Evolutionary conservation across 2,797 vertebrate genomes (phyloP).

Genomic region (Geotrypetes seraphini): DNA sequence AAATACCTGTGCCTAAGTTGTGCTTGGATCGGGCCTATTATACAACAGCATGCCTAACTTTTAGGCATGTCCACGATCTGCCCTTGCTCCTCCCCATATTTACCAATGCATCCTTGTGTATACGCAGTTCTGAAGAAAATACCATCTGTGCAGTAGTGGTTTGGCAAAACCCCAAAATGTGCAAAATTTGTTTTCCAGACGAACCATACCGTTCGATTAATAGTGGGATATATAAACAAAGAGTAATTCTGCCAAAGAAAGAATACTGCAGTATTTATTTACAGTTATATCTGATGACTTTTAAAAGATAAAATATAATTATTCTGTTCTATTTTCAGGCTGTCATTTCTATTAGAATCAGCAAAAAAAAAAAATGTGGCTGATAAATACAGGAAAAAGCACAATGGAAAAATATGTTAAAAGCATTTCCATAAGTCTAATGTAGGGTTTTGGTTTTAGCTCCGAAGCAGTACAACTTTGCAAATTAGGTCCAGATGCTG

Average conservation of each 20-base stretch:
- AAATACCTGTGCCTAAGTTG: no score
- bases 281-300: constrained; percentile 31
- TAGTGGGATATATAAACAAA: constrained; percentile 21
- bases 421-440: constrained; percentile 66
- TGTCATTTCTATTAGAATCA: constrained; percentile 26
- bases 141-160: constrained; percentile 31
- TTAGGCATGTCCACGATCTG: no score
- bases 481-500: constrained; percentile 64
- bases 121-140: constrained; percentile 21
- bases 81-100: no score
- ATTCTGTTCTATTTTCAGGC: constrained; percentile 35
- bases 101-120: no score
- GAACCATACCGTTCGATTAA: constrained; percentile 39
- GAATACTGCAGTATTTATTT: constrained; percentile 49
- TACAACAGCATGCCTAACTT: no score
- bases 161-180: constrained; percentile 41
- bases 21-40: no score
- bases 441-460: constrained; percentile 47
- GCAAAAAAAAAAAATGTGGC: constrained; percentile 43
- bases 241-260: constrained; percentile 43
- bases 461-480: constrained; percentile 56
- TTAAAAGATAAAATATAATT: constrained; percentile 42
- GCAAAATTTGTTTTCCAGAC: constrained; percentile 55
- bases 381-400: constrained; percentile 51
- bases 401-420: constrained; percentile 59